Conservation (phyloP, 2,113 vertebrate genomes). For the Tympanuchus pallidicinctus region DNA sequence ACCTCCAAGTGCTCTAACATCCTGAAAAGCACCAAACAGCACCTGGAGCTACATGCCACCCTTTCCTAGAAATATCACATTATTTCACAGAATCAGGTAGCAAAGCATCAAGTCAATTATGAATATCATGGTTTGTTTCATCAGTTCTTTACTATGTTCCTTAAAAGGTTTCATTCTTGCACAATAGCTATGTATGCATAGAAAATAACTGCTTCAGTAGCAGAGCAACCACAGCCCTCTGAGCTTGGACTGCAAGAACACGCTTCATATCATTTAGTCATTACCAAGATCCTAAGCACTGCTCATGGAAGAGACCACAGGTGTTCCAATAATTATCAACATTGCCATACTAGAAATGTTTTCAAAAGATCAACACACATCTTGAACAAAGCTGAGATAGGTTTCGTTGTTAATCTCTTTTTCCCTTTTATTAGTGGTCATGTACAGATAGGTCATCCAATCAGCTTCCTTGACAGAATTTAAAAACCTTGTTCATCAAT, state of each 20-base stretch:
- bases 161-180: background rate
- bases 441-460: background rate
- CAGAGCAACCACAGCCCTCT: background rate
- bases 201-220: background rate
- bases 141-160: background rate
- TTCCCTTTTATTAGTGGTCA: background rate
- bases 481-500: constrained; percentile 1
- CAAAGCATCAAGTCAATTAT: background rate
- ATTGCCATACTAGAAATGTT: background rate
- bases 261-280: background rate
- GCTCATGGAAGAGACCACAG: background rate
- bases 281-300: background rate
- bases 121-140: background rate
- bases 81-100: background rate
- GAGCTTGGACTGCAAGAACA: background rate
- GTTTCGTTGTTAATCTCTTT: background rate
- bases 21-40: background rate
- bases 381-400: background rate
- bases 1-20: background rate
- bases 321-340: background rate
- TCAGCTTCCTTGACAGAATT: background rate
- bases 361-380: background rate
- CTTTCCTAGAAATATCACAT: background rate
- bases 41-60: background rate
- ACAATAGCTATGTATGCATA: background rate